Conservation (phyloP, 2,888 invertebrate genomes). For the Cantharis flavilabris region DNA sequence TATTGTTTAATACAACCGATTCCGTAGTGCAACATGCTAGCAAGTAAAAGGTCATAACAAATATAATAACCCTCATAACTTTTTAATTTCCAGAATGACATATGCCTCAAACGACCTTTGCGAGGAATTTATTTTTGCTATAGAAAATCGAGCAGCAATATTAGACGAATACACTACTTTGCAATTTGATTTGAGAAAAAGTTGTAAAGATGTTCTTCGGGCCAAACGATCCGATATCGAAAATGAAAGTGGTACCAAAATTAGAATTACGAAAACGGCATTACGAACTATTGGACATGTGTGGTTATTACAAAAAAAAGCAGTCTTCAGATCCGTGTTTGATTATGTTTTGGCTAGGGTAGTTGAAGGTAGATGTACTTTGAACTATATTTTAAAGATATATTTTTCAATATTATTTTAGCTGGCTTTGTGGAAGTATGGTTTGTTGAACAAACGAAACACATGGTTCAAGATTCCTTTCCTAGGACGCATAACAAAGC, state of each 20-base stretch:
- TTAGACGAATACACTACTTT: slow-evolving; percentile 27
- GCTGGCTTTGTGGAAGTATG: slow-evolving; percentile 13
- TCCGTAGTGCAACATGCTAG: slow-evolving; percentile 11
- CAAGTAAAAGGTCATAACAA: background rate
- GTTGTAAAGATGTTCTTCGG: slow-evolving; percentile 1
- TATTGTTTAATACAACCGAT: slow-evolving; percentile 18
- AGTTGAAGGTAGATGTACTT: slow-evolving; percentile 7
- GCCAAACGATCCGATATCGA: background rate
- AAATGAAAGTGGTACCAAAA: background rate
- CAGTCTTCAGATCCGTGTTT: slow-evolving; percentile 18
- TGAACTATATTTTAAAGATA: background rate
- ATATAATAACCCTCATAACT: background rate
- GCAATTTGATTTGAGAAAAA: slow-evolving; percentile 23
- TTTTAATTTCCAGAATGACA: background rate
- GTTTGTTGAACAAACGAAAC: background rate
- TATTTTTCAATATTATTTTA: background rate
- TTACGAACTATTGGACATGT: slow-evolving; percentile 24
- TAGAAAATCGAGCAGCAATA: slow-evolving; percentile 20
- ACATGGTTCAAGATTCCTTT: slow-evolving; percentile 1
- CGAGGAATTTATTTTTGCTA: slow-evolving; percentile 22
- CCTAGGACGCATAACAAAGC: slow-evolving; percentile 1
- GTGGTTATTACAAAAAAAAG: slow-evolving; percentile 21
- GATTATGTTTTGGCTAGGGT: slow-evolving; percentile 5
- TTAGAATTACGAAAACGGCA: slow-evolving; percentile 20
- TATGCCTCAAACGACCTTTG: slow-evolving; percentile 14